phyloP scores from a whole-genome alignment of 2,797 vertebrate genomes.

The Spinus pinus region DNA sequence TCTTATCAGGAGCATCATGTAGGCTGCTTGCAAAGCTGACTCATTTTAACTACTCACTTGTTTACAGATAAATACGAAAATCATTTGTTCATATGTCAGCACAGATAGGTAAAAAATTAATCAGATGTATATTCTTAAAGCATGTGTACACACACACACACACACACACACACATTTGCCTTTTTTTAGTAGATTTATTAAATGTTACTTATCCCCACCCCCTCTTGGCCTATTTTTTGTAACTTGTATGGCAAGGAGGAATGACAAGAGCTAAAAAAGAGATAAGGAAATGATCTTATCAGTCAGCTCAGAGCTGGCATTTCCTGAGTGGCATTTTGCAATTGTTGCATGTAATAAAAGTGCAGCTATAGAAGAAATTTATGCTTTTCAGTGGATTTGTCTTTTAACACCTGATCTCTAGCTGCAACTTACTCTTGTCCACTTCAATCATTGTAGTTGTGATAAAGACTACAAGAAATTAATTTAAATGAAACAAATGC shows the following conservation, averaged over 20 bases:
- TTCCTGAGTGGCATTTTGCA: slow-evolving; percentile 6
- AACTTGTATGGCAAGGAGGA: not conserved
- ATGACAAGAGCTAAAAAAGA: slow-evolving; percentile 27
- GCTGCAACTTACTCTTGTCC: not conserved
- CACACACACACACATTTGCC: not conserved
- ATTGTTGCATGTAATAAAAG: not conserved
- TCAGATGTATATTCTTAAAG: not conserved
- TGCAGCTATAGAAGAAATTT: not conserved
- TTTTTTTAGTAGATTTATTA: not conserved
- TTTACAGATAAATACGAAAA: not conserved
- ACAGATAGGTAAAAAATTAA: not conserved
- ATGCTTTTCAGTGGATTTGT: not conserved
- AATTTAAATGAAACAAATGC: not conserved
- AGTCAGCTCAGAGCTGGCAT: not conserved
- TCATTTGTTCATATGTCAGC: not conserved
- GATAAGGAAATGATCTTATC: slow-evolving; percentile 38
- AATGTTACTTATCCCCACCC: not conserved
- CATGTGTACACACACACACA: not conserved
- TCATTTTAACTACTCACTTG: not conserved
- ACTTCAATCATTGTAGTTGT: not conserved
- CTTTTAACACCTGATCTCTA: not conserved
- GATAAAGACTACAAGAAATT: not conserved
- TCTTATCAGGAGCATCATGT: not conserved
- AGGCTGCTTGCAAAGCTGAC: not conserved
- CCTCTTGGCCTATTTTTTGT: slow-evolving; percentile 18